Conservation (phyloP, 2,113 vertebrate species). For the Rhinolophus ferrumequinum region DNA sequence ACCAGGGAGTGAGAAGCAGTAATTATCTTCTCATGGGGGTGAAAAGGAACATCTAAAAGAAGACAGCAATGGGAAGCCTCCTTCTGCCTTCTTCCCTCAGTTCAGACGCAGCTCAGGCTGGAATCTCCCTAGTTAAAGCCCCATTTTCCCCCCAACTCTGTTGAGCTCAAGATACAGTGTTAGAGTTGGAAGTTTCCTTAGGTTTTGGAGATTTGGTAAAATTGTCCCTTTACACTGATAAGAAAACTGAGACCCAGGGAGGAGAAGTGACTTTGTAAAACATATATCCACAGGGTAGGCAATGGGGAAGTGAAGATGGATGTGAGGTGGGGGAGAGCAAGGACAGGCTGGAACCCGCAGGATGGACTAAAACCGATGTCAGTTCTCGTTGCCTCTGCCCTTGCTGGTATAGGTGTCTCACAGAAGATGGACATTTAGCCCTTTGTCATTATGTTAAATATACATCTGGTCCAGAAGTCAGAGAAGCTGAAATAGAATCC, state of each 20-base stretch:
- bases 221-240: not conserved
- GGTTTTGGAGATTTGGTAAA: not conserved
- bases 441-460: not conserved
- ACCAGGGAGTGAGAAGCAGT: not conserved
- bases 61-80: not conserved
- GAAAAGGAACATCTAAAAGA: not conserved
- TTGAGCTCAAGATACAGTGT: not conserved
- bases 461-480: not conserved
- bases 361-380: not conserved
- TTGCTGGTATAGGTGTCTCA: not conserved
- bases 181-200: not conserved
- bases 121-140: not conserved
- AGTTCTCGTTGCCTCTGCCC: not conserved
- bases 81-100: not conserved
- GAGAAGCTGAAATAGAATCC: not conserved
- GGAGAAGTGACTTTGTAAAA: not conserved
- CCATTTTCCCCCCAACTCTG: not conserved
- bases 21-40: not conserved
- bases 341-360: not conserved
- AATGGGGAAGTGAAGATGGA: not conserved
- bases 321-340: not conserved
- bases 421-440: not conserved
- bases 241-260: constrained; percentile 9
- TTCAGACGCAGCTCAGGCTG: not conserved
- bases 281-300: not conserved